Percentiles rank a stretch among this genome's conserved stretches.
phyloP scores from a whole-genome alignment of 2,888 invertebrate genomes.

The Fragum sueziense region DNA sequence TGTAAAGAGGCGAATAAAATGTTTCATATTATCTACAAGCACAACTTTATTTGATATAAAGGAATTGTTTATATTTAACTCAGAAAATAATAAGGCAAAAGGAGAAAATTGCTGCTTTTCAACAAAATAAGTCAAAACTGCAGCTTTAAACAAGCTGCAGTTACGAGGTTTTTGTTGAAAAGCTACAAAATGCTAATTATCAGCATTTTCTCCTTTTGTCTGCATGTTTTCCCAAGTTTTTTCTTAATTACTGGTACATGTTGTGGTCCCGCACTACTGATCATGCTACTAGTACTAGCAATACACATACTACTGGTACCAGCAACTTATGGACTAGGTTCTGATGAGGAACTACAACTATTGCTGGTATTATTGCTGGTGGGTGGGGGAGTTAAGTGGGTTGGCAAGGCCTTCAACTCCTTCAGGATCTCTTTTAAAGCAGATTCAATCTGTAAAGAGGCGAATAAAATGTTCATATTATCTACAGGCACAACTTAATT shows the following conservation, averaged over 20 bases:
- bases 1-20: slow-evolving; percentile 29
- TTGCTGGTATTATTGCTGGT: neutral
- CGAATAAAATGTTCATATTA: neutral
- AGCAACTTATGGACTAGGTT: slow-evolving; percentile 37
- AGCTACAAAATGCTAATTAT: too few relatives aligned
- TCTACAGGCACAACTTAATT: too few relatives aligned
- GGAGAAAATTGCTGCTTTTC: too few relatives aligned
- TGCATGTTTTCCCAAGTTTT: too few relatives aligned
- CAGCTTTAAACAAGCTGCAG: too few relatives aligned
- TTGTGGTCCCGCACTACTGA: slow-evolving; percentile 28
- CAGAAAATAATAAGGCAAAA: too few relatives aligned
- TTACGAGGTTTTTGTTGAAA: too few relatives aligned
- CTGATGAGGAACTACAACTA: neutral
- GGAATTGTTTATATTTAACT: too few relatives aligned
- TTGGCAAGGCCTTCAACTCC: slow-evolving; percentile 71
- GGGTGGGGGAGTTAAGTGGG: slow-evolving; percentile 29
- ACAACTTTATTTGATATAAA: too few relatives aligned
- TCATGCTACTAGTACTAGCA: neutral
- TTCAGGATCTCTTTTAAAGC: slow-evolving; percentile 73
- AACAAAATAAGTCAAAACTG: too few relatives aligned
- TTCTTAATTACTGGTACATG: slow-evolving; percentile 74
- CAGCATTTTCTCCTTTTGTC: too few relatives aligned
- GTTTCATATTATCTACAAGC: too few relatives aligned
- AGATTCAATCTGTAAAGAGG: slow-evolving; percentile 66
- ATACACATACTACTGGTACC: slow-evolving; percentile 46